Evolutionary conservation across 2,797 vertebrate genomes (phyloP).

Genomic region (Paguma larvata): DNA sequence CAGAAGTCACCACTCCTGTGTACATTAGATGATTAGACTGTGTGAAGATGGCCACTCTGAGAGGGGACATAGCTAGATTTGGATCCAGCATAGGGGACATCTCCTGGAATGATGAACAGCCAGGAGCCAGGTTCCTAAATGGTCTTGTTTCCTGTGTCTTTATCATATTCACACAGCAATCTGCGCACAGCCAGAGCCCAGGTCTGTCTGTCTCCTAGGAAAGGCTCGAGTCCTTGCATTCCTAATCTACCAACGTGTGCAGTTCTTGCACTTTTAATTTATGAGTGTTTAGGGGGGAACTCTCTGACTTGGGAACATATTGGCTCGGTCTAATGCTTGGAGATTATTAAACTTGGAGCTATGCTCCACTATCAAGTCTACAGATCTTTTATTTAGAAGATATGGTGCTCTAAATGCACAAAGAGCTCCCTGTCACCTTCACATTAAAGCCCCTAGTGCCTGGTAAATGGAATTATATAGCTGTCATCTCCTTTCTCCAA

Average conservation of each 20-base stretch:
- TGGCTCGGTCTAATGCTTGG: constrained; percentile 89
- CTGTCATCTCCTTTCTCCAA: constrained; percentile 92
- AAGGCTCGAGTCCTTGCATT: constrained; percentile 79
- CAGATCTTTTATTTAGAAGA: constrained; percentile 93
- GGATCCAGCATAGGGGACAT: constrained; percentile 63
- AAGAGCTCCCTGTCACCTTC: constrained; percentile 91
- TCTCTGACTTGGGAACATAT: constrained; percentile 90
- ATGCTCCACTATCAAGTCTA: constrained; percentile 90
- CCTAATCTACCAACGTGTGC: constrained; percentile 80
- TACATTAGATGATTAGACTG: constrained; percentile 51
- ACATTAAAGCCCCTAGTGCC: constrained; percentile 91
- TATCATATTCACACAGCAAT: constrained; percentile 60
- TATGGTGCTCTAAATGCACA: constrained; percentile 91
- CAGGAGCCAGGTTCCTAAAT: constrained; percentile 57
- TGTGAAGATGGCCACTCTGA: constrained; percentile 4
- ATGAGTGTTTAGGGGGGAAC: constrained; percentile 86
- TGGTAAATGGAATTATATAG: constrained; percentile 93
- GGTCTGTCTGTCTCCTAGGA: constrained; percentile 70
- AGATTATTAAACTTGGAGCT: constrained; percentile 91
- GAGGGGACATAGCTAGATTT: constrained; percentile 49
- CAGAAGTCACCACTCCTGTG: constrained; percentile 75
- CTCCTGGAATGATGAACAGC: constrained; percentile 69
- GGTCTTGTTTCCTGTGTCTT: not conserved
- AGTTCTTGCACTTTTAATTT: constrained; percentile 88
- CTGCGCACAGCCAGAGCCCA: constrained; percentile 67